Evolutionary conservation across 1,140 invertebrate genomes (phyloP).

Genomic region (Halesus radiatus): DNA sequence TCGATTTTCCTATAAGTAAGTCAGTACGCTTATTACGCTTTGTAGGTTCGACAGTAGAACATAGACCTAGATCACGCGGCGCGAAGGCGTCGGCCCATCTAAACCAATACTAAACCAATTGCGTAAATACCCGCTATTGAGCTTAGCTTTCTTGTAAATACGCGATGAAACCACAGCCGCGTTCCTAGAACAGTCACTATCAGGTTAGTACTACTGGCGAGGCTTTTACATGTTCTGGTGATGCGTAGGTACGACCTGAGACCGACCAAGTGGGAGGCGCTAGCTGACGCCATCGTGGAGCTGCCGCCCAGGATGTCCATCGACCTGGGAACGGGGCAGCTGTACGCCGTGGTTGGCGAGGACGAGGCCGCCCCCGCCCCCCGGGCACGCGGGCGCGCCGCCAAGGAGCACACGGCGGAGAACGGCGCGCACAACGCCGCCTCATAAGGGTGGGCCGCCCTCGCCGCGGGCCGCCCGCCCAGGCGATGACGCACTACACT

Average conservation of each 20-base stretch:
- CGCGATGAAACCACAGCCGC: slow-evolving; percentile 54
- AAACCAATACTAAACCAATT: neutral
- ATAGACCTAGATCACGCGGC: slow-evolving; percentile 42
- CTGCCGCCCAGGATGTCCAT: slow-evolving; percentile 66
- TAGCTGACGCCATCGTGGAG: slow-evolving; percentile 69
- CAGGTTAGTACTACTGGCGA: neutral
- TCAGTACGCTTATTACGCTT: slow-evolving; percentile 52
- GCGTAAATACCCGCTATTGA: slow-evolving; percentile 15
- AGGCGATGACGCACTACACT: neutral
- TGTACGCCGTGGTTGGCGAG: slow-evolving; percentile 62
- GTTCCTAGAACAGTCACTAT: slow-evolving; percentile 37
- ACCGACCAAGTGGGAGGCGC: slow-evolving; percentile 69
- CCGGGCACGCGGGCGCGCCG: neutral
- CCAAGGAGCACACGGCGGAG: neutral
- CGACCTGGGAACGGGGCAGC: slow-evolving; percentile 68
- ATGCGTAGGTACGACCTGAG: slow-evolving; percentile 59
- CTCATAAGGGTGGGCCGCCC: neutral
- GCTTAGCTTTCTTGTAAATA: slow-evolving; percentile 52
- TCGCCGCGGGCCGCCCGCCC: neutral
- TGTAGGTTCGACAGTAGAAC: slow-evolving; percentile 51
- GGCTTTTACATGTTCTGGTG: slow-evolving; percentile 27
- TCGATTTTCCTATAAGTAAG: slow-evolving; percentile 54
- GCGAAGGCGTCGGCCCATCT: neutral
- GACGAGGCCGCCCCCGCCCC: slow-evolving; percentile 9
- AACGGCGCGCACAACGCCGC: neutral